These are phyloP conservation scores for Silvanus unidentatus DNA, from an alignment of 2,888 invertebrate genomes.

Conservation along the genomic window DNA sequence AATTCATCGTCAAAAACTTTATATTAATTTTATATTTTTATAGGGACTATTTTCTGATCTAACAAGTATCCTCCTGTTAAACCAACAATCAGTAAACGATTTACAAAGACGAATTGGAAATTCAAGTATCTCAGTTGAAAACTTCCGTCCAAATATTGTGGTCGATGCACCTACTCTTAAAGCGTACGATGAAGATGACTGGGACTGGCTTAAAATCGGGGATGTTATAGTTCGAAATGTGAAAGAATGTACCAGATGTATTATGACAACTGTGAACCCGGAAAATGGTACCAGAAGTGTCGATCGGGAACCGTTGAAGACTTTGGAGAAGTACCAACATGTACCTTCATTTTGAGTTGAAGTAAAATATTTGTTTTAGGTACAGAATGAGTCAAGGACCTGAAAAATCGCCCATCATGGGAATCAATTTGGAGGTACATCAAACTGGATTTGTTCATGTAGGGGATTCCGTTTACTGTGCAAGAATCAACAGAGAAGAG, in stretches of 20 bases:
- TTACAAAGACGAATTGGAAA: slow-evolving; percentile 47
- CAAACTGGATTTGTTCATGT: slow-evolving; percentile 45
- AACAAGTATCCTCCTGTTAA: slow-evolving; percentile 50
- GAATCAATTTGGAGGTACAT: slow-evolving; percentile 49
- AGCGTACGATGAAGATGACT: slow-evolving; percentile 51
- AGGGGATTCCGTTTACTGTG: slow-evolving; percentile 49
- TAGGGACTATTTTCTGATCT: slow-evolving; percentile 52
- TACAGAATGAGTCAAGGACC: slow-evolving; percentile 45
- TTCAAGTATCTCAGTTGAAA: slow-evolving; percentile 42
- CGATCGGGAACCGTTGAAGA: slow-evolving; percentile 49
- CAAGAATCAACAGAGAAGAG: slow-evolving; percentile 9
- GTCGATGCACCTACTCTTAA: slow-evolving; percentile 43
- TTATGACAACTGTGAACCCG: slow-evolving; percentile 45
- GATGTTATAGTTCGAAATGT: slow-evolving; percentile 48
- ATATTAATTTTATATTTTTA: slow-evolving; percentile 11
- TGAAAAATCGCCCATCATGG: slow-evolving; percentile 44
- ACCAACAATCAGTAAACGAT: slow-evolving; percentile 50
- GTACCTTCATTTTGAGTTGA: not conserved
- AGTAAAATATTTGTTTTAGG: slow-evolving; percentile 35
- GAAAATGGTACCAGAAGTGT: slow-evolving; percentile 44
- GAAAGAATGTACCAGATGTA: slow-evolving; percentile 52
- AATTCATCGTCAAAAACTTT: not conserved
- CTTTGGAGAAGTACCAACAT: slow-evolving; percentile 47
- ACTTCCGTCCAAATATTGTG: slow-evolving; percentile 55
- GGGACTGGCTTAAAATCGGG: slow-evolving; percentile 55